A percentile compares a stretch with the other conserved stretches of the same genome.
phyloP scores from a whole-genome alignment of 53 echinoderm and acorn worm species.

The Apostichopus leukothele region DNA sequence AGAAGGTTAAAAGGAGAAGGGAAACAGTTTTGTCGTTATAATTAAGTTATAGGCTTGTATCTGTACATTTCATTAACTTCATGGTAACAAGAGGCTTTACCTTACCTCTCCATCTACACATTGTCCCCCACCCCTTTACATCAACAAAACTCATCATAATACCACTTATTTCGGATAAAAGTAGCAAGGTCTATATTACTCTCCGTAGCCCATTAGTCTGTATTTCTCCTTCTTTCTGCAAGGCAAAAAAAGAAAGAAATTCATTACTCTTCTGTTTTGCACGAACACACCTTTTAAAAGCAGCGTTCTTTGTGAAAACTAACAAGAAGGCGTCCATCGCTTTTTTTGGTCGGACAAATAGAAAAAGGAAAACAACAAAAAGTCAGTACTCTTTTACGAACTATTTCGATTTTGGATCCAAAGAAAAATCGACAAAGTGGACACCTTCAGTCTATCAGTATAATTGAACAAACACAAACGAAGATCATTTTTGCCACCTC shows the following conservation, averaged over 20 bases:
- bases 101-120: too few species aligned
- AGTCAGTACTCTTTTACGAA: not conserved
- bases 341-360: not conserved
- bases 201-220: too few species aligned
- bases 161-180: too few species aligned
- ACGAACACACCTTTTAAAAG: not conserved
- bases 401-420: not conserved
- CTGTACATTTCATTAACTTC: too few species aligned
- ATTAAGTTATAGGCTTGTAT: too few species aligned
- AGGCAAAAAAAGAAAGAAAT: not conserved
- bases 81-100: too few species aligned
- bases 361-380: not conserved
- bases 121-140: too few species aligned
- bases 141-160: too few species aligned
- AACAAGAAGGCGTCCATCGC: not conserved
- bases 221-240: too few species aligned
- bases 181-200: too few species aligned
- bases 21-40: too few species aligned
- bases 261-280: not conserved
- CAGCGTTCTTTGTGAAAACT: not conserved
- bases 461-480: constrained; percentile 49
- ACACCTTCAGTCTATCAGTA: constrained; percentile 38
- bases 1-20: too few species aligned
- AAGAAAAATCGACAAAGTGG: constrained; percentile 21
- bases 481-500: constrained; percentile 44